These are phyloP conservation scores for Patagioenas fasciata DNA, from an alignment of 2,113 vertebrate genomes.

Conservation along the genomic window DNA sequence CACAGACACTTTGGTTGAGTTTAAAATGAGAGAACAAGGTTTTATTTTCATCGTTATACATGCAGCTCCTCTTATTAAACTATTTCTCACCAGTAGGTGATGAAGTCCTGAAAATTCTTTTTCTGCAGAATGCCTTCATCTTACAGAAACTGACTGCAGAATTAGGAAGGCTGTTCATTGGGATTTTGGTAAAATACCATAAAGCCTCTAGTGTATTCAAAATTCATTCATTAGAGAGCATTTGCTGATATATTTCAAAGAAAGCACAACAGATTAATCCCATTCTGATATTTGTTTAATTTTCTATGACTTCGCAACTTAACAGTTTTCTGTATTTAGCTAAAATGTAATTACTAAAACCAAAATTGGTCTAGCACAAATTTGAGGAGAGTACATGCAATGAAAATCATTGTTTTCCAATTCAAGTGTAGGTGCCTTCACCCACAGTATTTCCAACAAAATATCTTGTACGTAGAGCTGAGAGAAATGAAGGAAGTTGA, in stretches of 20 bases:
- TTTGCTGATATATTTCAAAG: background rate
- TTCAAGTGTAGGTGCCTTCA: background rate
- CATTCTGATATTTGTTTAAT: background rate
- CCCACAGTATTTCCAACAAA: background rate
- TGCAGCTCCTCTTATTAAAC: background rate
- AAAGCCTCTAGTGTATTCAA: background rate
- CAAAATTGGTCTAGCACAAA: background rate
- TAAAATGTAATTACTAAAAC: background rate
- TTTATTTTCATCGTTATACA: background rate
- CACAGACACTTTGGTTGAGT: background rate
- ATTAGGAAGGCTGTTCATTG: conserved; percentile 8
- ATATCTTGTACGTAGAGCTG: background rate
- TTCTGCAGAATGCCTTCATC: background rate
- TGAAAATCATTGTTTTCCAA: background rate
- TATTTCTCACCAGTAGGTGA: background rate
- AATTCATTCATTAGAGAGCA: background rate
- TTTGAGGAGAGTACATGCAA: background rate
- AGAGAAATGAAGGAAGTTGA: background rate
- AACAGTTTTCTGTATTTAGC: background rate
- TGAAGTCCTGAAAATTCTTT: background rate
- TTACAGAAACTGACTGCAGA: background rate
- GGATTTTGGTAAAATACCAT: background rate
- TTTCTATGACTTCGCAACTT: background rate
- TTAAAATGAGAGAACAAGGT: conserved; percentile 3
- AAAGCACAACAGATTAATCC: background rate